Conservation (phyloP, 2,113 vertebrate genomes). For the Crotalus horridus region DNA sequence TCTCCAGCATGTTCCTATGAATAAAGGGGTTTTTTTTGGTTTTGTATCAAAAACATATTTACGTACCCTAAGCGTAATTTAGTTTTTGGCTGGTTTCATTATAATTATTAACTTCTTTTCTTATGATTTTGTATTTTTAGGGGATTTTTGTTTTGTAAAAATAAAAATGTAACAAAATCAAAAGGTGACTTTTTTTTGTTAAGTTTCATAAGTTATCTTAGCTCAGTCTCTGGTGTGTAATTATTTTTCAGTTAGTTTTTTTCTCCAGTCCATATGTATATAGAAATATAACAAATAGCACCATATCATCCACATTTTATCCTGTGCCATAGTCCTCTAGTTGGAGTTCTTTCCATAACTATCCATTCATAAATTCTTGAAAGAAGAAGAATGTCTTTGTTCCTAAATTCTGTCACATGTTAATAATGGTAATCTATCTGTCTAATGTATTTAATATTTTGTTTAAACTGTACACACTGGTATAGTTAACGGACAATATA, state of each 20-base stretch:
- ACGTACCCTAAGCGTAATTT: background rate
- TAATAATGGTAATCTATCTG: background rate
- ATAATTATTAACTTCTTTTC: background rate
- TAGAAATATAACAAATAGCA: background rate
- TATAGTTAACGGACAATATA: background rate
- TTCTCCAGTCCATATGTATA: background rate
- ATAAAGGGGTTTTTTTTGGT: background rate
- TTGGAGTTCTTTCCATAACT: background rate
- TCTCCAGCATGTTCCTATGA: background rate
- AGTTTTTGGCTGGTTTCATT: background rate
- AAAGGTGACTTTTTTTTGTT: background rate
- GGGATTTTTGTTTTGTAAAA: background rate
- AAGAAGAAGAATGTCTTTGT: background rate
- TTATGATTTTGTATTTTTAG: background rate
- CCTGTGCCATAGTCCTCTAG: background rate
- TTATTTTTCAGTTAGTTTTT: background rate
- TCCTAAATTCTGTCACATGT: conserved; percentile 4
- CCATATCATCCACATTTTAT: background rate
- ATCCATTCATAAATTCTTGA: conserved; percentile 1
- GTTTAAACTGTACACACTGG: background rate
- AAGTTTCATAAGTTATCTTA: background rate
- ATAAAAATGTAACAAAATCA: background rate
- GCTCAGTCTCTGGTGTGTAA: background rate
- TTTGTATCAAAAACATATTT: background rate
- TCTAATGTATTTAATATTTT: background rate